These are phyloP conservation scores for Agrotis clavis DNA, from an alignment of 2,888 invertebrate genomes.

Conservation along the genomic window DNA sequence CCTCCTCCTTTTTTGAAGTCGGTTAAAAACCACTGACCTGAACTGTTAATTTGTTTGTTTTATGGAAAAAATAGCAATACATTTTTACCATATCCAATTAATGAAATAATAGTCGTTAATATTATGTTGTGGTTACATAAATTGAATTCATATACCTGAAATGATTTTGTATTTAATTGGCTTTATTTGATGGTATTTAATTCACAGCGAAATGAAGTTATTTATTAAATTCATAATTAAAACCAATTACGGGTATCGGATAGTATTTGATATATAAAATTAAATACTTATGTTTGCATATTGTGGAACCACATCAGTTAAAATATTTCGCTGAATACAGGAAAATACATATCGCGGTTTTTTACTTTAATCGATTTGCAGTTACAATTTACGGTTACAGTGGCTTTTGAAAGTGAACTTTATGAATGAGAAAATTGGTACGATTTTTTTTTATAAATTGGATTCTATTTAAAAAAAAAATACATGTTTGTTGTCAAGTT, in stretches of 20 bases:
- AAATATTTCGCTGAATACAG: conserved; percentile 5
- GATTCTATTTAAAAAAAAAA: too few species aligned
- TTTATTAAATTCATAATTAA: conserved; percentile 9
- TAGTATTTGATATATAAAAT: neutral
- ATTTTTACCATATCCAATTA: conserved; percentile 4
- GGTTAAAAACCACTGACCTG: neutral
- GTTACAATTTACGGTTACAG: neutral
- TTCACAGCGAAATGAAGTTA: conserved; percentile 14
- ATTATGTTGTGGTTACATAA: conserved; percentile 17
- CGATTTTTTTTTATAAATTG: too few species aligned
- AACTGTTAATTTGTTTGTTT: conserved; percentile 5
- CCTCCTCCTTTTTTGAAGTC: too few species aligned
- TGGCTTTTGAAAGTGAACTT: too few species aligned
- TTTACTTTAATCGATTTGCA: neutral
- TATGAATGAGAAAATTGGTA: too few species aligned
- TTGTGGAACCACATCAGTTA: neutral
- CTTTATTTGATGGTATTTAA: conserved; percentile 18
- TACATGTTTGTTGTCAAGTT: too few species aligned
- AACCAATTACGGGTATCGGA: neutral
- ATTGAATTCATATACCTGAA: conserved; percentile 35
- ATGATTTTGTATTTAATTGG: conserved; percentile 3
- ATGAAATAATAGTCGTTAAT: conserved; percentile 1
- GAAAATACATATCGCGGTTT: neutral
- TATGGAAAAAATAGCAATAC: neutral
- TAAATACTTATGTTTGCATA: too few species aligned